These are phyloP conservation scores for Epinephelus fuscoguttatus DNA, from an alignment of 2,113 vertebrate species.

Conservation along the genomic window DNA sequence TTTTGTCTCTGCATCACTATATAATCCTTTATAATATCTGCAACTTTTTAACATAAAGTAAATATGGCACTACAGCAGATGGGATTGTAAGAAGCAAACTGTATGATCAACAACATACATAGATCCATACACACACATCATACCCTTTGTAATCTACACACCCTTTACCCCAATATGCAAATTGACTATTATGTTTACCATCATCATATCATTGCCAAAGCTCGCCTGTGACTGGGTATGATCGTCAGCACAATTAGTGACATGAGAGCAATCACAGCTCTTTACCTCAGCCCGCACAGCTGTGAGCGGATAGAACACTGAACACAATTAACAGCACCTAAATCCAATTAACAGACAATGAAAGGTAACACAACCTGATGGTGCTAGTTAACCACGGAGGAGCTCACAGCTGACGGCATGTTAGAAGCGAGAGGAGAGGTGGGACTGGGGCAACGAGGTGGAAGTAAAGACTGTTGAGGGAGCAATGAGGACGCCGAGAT, in stretches of 20 bases:
- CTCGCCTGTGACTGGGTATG: constrained; percentile 38
- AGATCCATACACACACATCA: constrained; percentile 5
- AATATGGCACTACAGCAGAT: not conserved
- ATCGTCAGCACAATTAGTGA: constrained; percentile 69
- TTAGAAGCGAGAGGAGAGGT: not conserved
- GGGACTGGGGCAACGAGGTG: not conserved
- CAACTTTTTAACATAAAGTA: not conserved
- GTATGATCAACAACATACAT: not conserved
- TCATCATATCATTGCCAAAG: constrained; percentile 53
- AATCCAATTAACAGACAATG: constrained; percentile 78
- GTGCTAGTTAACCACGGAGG: constrained; percentile 64
- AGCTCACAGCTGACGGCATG: constrained; percentile 18
- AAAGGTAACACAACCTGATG: constrained; percentile 67
- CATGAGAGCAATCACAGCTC: constrained; percentile 68
- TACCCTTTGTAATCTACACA: constrained; percentile 48
- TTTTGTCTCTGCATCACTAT: not conserved
- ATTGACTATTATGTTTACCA: constrained; percentile 66
- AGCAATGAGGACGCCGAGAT: not conserved
- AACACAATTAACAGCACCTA: constrained; percentile 68
- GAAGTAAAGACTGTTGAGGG: not conserved
- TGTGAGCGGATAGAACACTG: constrained; percentile 59
- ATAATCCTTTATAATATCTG: not conserved
- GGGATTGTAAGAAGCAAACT: not conserved
- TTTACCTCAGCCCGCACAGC: constrained; percentile 59
- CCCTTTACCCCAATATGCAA: constrained; percentile 45